Base-by-base conservation (phyloP, 2,888 invertebrate species). In the Mesoligia furuncula region DNA sequence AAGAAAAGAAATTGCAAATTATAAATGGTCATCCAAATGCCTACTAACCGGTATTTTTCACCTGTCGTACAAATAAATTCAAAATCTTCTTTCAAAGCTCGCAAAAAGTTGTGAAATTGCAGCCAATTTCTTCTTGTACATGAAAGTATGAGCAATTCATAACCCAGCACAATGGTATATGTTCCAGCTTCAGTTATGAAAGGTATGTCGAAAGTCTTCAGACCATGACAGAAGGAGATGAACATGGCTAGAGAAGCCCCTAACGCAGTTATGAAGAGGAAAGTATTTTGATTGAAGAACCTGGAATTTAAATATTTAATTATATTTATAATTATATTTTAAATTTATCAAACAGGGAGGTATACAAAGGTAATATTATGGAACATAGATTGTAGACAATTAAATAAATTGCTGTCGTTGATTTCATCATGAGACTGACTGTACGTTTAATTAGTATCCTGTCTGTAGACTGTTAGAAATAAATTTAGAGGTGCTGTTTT, bases 151-250 rank as follows among this genome's bases (percentile, higher is more conserved):
- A 93, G 61, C 17, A 93, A 51, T 72, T 91, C 89, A 77, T 95
- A 94, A 0, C 77, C 31, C 66, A 94, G 73, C 24, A 95, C 76
- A 8, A 94, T 82, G 0, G 87, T 74, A 70, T 95, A 95, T 0
- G 91, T 88, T 0, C 91, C 93, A 1, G 87, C 89, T 88, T 95
- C 94, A 0, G 93, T 93, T 48, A 91, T 88, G 8, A 78, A 72
- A 1, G 86, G 81, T 71, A 94, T 85, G 42, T 94, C 91, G 0
- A 87, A 85, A 8, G 79, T 85, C 1, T 77, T 20, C 1, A 92
- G 31, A 1, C 92, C 93, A 48, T 92, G 90, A 70, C 84, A 87
- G 0, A 90, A 27, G 0, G 90, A 79, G 0, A 90, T 59, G 1
- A 75, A 66, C 0, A 64, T 9, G 1, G 84, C 0, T 4, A 78